phyloP scores from a whole-genome alignment of 2,113 vertebrate genomes.

The Bettongia penicillata region DNA sequence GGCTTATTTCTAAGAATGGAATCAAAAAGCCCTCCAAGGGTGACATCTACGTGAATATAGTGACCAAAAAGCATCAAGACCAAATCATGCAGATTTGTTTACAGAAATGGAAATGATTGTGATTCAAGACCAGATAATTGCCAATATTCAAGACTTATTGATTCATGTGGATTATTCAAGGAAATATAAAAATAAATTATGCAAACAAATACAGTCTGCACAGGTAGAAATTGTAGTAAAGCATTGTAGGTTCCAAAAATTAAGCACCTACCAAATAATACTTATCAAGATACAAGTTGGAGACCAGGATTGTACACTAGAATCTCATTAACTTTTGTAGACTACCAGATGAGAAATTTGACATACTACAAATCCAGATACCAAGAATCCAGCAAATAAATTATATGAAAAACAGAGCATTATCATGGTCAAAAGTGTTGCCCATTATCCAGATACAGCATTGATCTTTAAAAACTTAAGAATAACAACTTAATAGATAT shows the following conservation, averaged over 20 bases:
- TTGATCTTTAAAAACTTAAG: neutral
- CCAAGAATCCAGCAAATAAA: neutral
- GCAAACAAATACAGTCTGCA: neutral
- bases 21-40: neutral
- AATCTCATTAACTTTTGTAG: neutral
- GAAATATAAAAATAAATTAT: neutral
- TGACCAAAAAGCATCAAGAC: neutral
- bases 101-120: neutral
- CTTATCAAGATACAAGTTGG: neutral
- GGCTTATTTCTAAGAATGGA: neutral
- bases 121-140: neutral
- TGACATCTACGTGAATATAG: neutral
- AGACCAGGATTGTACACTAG: neutral
- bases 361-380: neutral
- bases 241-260: neutral
- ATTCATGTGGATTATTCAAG: neutral
- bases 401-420: neutral
- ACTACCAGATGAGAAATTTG: neutral
- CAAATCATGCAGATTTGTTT: neutral
- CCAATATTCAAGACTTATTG: neutral
- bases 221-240: neutral
- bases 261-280: neutral
- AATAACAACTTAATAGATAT: neutral
- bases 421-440: neutral
- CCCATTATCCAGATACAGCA: neutral